Percentiles rank a stretch among this genome's conserved stretches.
Conservation (phyloP, 2,888 invertebrate genomes). For the Pammene fasciana region DNA sequence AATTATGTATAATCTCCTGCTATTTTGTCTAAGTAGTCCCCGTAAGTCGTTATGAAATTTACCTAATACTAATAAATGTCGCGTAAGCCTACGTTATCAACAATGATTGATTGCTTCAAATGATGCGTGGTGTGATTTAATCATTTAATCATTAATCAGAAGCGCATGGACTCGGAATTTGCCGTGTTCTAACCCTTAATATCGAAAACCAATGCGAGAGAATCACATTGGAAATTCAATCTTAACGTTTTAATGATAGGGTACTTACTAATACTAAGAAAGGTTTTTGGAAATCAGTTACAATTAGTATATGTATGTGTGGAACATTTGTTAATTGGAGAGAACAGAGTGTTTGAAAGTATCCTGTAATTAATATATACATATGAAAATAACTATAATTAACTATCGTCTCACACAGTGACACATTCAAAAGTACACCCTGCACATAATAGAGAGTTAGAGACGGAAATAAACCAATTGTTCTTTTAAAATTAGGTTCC, state of each 20-base stretch:
- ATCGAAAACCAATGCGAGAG: not conserved
- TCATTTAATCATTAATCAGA: slow-evolving; percentile 38
- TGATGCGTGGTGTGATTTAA: slow-evolving; percentile 38
- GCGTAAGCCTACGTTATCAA: slow-evolving; percentile 28
- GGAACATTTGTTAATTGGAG: slow-evolving; percentile 5
- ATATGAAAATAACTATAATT: too few species aligned
- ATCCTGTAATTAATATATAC: not conserved
- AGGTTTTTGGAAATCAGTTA: not conserved
- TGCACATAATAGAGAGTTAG: too few species aligned
- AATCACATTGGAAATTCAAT: not conserved
- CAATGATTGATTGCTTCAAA: slow-evolving; percentile 35
- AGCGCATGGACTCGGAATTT: slow-evolving; percentile 1
- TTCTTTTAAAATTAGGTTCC: too few species aligned
- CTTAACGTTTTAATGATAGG: not conserved
- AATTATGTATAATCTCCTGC: not conserved
- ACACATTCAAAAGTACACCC: too few species aligned
- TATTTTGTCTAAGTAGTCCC: not conserved
- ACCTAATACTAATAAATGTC: slow-evolving; percentile 24
- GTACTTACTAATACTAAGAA: not conserved
- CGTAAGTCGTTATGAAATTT: slow-evolving; percentile 6
- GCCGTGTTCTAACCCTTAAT: slow-evolving; percentile 8
- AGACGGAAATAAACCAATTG: too few species aligned
- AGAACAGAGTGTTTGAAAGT: not conserved
- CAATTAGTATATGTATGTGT: slow-evolving; percentile 2
- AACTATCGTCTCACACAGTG: too few species aligned